Evolutionary conservation across 1,140 invertebrate genomes (phyloP), one percentile per base, ranked within the genome.

Genomic region (Ylistrum balloti): DNA sequence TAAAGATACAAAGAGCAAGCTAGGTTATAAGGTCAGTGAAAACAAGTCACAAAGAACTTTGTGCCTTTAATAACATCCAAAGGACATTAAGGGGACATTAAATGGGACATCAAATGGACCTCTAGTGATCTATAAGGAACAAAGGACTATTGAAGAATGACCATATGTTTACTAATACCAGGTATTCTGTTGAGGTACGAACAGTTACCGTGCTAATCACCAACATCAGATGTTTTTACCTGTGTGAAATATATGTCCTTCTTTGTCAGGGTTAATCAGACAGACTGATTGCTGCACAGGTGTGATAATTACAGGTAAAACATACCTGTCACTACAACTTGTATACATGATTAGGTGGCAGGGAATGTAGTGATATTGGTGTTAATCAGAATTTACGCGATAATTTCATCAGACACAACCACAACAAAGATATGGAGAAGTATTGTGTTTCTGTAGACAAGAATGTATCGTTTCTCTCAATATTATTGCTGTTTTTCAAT

Each of bases 251-350:
- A 38, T 38, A 38, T 38, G 13, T 38, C 35, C 35, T 38, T 7
- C 35, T 13, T 15, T 74, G 5, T 5, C 11, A n/a, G 9, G 22
- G 56, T 74, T 28, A 74, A 74, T 74, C 56, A 74, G 56, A 74
- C 56, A 5, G 56, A 28, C 56, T 74, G 56, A 74, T 74, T 74
- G 56, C 56, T n/a, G 22, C 5, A 74, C 56, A 74, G 56, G 56
- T 74, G 56, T 74, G 56, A 74, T 74, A 74, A 74, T 74, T 74
- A 74, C 22, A 74, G 56, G 56, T 74, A 74, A 74, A 74, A 74
- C n/a, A 11, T 74, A 74, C 56, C 56, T 74, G n/a, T 74, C 56
- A 28, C 3, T 48, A 20, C 45, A 48, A 17, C 45, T 48, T 20
- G 11, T 48, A n/a, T 13, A 20, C 22, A 48, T 56, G 45, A 56